Percentiles rank a stretch among this genome's conserved stretches.
Evolutionary conservation across 2,888 invertebrate species (phyloP).

Genomic region (Chrysomela aeneicollis): DNA sequence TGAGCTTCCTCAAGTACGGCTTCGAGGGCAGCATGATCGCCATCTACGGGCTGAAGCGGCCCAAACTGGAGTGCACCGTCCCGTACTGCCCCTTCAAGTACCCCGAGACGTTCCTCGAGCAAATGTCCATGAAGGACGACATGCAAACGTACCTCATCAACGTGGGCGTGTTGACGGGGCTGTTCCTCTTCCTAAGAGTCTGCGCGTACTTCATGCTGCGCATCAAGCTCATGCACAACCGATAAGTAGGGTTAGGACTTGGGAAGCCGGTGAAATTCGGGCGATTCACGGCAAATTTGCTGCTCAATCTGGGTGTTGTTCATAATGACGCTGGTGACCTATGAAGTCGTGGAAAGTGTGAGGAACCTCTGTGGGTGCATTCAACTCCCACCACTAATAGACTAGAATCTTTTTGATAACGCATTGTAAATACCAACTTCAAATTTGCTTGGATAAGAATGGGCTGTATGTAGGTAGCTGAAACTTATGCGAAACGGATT

Average conservation of each 20-base stretch:
- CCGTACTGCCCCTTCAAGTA: constrained; percentile 85
- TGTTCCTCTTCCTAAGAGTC: constrained; percentile 81
- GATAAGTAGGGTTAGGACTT: constrained; percentile 36
- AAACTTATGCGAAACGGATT: too few relatives aligned
- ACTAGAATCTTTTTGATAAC: too few relatives aligned
- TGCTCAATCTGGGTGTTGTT: background rate
- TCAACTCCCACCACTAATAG: too few relatives aligned
- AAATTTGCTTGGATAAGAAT: too few relatives aligned
- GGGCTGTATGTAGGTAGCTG: too few relatives aligned
- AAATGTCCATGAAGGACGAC: constrained; percentile 83
- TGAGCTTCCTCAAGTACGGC: constrained; percentile 90
- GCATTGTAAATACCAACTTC: too few relatives aligned
- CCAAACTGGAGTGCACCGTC: constrained; percentile 81
- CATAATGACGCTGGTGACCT: too few relatives aligned
- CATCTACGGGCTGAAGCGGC: constrained; percentile 88
- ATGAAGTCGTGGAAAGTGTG: too few relatives aligned
- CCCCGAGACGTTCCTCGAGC: constrained; percentile 83
- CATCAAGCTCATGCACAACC: constrained; percentile 69
- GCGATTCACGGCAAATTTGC: background rate
- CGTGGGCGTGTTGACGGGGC: constrained; percentile 79
- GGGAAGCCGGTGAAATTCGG: background rate
- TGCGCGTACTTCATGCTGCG: constrained; percentile 84
- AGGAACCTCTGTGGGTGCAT: too few relatives aligned
- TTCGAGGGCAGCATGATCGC: constrained; percentile 93
- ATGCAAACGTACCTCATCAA: constrained; percentile 77